These are phyloP conservation scores for Adelphocoris suturalis DNA, from an alignment of 2,888 invertebrate species.

Conservation along the genomic window DNA sequence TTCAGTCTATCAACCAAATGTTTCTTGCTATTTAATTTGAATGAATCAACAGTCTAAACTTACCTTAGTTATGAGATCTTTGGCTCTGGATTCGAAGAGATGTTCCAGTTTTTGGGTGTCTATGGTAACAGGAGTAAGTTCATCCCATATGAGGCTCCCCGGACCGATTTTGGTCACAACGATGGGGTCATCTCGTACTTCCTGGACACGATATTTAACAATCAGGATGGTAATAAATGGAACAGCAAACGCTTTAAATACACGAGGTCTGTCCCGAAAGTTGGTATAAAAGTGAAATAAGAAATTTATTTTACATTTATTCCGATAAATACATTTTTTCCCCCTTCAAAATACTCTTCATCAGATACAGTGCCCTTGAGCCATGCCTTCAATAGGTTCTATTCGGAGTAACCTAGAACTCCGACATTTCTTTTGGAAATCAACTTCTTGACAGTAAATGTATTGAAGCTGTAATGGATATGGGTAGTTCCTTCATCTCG, in stretches of 20 bases:
- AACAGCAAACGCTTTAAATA: neutral
- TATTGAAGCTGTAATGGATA: too few species aligned
- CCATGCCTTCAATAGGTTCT: too few species aligned
- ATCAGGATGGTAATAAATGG: neutral
- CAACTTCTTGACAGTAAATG: too few species aligned
- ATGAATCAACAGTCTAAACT: constrained; percentile 72
- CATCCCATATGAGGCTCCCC: constrained; percentile 91
- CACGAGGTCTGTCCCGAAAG: neutral
- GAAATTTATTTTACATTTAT: too few species aligned
- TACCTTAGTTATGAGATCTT: constrained; percentile 96
- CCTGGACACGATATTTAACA: constrained; percentile 78
- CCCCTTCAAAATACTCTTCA: too few species aligned
- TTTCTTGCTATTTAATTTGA: neutral
- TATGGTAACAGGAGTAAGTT: constrained; percentile 89
- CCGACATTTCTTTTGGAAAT: too few species aligned
- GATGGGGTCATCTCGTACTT: constrained; percentile 89
- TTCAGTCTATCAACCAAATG: neutral
- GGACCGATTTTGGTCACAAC: constrained; percentile 81
- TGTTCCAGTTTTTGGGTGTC: constrained; percentile 97
- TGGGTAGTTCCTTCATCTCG: too few species aligned
- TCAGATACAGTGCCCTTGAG: too few species aligned
- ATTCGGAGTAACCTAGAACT: too few species aligned
- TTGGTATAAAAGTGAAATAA: too few species aligned
- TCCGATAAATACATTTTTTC: too few species aligned
- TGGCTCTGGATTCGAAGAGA: constrained; percentile 96